A percentile compares a stretch with the other conserved stretches of the same genome.
Evolutionary conservation across 2,113 vertebrate genomes (phyloP).

Genomic region (Limnothrissa miodon): DNA sequence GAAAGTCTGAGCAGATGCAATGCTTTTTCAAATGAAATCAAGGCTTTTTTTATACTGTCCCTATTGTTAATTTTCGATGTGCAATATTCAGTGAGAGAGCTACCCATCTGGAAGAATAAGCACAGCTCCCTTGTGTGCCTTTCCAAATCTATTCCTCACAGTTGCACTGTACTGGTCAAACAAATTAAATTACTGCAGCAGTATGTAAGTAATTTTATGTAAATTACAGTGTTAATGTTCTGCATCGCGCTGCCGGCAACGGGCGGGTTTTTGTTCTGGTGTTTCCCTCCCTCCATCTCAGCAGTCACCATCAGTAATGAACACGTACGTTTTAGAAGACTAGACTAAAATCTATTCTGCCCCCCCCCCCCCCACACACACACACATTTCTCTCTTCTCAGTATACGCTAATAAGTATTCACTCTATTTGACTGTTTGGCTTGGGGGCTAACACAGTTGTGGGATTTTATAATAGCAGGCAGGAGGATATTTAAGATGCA

Average conservation of each 20-base stretch:
- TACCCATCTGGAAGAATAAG: slow-evolving; percentile 77
- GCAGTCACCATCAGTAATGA: slow-evolving; percentile 58
- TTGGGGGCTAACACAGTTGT: slow-evolving; percentile 49
- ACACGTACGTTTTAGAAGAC: slow-evolving; percentile 60
- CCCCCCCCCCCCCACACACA: slow-evolving; percentile 16
- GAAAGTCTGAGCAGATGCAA: slow-evolving; percentile 18
- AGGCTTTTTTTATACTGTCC: slow-evolving; percentile 54
- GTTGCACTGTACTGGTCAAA: slow-evolving; percentile 83
- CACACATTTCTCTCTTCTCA: slow-evolving; percentile 32
- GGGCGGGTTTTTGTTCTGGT: slow-evolving; percentile 76
- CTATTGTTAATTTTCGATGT: slow-evolving; percentile 69
- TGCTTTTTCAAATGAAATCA: slow-evolving; percentile 60
- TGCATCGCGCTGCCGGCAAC: slow-evolving; percentile 84
- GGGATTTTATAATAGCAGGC: slow-evolving; percentile 44
- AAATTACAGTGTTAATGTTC: slow-evolving; percentile 98
- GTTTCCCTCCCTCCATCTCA: slow-evolving; percentile 67
- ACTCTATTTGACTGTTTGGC: slow-evolving; percentile 52
- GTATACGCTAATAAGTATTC: slow-evolving; percentile 56
- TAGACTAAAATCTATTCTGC: slow-evolving; percentile 54
- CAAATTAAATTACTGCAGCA: slow-evolving; percentile 93
- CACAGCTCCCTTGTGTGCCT: slow-evolving; percentile 72
- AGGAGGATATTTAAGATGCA: slow-evolving; percentile 46
- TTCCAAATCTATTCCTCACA: slow-evolving; percentile 83
- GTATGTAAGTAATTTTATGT: slow-evolving; percentile 98
- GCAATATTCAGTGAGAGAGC: slow-evolving; percentile 72